Base-by-base conservation (phyloP, 1,140 invertebrate genomes). In the Caenorhabditis brenneri region DNA sequence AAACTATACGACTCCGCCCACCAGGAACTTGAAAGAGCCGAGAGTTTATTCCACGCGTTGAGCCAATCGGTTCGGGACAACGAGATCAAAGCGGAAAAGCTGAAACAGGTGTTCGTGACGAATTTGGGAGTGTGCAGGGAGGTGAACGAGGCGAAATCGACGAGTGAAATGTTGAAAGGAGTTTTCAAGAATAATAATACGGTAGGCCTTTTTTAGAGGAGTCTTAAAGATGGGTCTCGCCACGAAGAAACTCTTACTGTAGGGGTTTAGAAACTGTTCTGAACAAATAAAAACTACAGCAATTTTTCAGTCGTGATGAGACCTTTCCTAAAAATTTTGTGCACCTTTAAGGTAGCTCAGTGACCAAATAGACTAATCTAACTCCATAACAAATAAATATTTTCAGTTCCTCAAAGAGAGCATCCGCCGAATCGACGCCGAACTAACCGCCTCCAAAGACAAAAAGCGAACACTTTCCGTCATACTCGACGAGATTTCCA, bases 21-120 rank as follows among this genome's bases (percentile, higher is more conserved):
- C 33, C 65, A 74, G n/a, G 65, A 74, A 74, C 42, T 74, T 33
- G 65, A 74, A 42, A 39, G 29, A 74, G 65, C 65, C 7, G 65
- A 74, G 19, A 46, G 36, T n/a, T n/a, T 74, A 4, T 74, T 42
- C 24, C 65, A 74, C 27, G 36, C 65, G 3, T 19, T 74, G 36
- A 74, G 22, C 46, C 65, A 74, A 42, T 46, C 65, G 2, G 29
- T 74, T 24, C 19, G 36, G 12, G 65, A 74, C 10, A 74, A 42
- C 46, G 65, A 74, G n/a, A 22, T 74, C 9, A 74, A 74, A 74
- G 16, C 33, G 19, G 36, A 24, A 22, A 42, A 74, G n/a, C 29
- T 74, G 19, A 22, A 46, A 15, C 3, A 16, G 9, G 12, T 74
- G 7, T 7, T 9, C 2, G 19, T 5, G 16, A 31, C 12, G 27